Evolutionary conservation across 2,797 vertebrate species (phyloP).

Genomic region (Salarias fasciatus): DNA sequence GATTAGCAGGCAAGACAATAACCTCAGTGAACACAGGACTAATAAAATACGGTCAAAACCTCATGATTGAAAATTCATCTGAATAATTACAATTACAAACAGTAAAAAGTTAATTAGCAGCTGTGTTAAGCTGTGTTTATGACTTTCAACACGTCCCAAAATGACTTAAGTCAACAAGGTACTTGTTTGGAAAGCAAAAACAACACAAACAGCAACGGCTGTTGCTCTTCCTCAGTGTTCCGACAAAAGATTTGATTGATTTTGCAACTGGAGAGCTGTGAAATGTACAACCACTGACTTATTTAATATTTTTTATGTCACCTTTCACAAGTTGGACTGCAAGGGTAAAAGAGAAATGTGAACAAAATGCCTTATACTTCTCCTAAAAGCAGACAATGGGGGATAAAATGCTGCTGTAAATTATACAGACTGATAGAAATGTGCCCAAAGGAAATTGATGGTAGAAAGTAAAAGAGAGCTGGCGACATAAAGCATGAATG

Average conservation of each 20-base stretch:
- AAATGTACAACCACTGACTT: no score
- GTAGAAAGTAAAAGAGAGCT: constrained; percentile 15
- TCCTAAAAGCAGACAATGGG: not conserved
- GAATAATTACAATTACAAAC: constrained; percentile 19
- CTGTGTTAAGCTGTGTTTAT: not conserved
- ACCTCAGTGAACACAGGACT: constrained; percentile 10
- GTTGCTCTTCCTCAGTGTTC: no score
- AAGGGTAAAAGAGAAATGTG: constrained; percentile 10
- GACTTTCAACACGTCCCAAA: not conserved
- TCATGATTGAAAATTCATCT: not conserved
- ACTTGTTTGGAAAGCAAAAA: no score
- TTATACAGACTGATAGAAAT: not conserved
- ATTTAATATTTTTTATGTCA: no score
- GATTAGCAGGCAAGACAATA: constrained; percentile 19
- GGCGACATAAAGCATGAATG: constrained; percentile 28
- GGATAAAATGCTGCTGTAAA: constrained; percentile 6
- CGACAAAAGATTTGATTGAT: no score
- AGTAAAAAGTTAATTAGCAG: constrained; percentile 14
- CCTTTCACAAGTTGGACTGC: no score
- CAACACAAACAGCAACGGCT: not conserved
- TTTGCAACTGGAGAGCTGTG: no score
- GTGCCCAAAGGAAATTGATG: not conserved
- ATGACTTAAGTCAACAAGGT: not conserved
- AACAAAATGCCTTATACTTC: constrained; percentile 10
- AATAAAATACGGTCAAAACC: constrained; percentile 8